Conservation (phyloP, 2,113 vertebrate genomes). For the Narcine bancroftii region DNA sequence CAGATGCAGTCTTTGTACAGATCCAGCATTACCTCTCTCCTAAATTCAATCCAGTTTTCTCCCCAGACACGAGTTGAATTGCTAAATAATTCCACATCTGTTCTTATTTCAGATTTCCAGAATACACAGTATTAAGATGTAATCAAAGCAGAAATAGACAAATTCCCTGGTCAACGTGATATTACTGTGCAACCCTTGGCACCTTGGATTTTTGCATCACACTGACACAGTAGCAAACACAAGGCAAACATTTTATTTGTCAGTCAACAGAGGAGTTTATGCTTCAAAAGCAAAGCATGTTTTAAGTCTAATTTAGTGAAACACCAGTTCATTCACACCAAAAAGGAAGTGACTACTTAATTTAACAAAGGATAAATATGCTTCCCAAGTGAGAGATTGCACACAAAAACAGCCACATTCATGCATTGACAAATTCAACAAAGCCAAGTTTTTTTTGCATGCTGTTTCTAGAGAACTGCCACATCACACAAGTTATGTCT, state of each 20-base stretch:
- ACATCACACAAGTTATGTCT: background rate
- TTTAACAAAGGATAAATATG: background rate
- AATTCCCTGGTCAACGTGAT: background rate
- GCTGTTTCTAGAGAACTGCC: background rate
- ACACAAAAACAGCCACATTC: background rate
- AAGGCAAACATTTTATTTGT: slow-evolving; percentile 10
- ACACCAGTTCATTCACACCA: background rate
- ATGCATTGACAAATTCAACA: background rate
- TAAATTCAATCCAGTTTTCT: background rate
- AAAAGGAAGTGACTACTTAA: background rate
- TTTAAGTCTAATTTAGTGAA: background rate
- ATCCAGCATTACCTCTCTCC: too few species aligned
- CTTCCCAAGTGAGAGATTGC: background rate
- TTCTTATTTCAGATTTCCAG: too few species aligned
- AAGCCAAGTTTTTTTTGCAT: background rate
- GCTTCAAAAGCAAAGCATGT: background rate
- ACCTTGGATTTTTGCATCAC: background rate
- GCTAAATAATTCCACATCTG: too few species aligned
- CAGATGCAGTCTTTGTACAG: too few species aligned
- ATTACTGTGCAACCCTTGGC: background rate
- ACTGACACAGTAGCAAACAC: background rate
- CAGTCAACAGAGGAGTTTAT: background rate
- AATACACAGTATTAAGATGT: too few species aligned
- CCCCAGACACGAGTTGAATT: too few species aligned
- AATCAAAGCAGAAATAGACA: background rate